Base-by-base conservation (phyloP, 2,888 invertebrate genomes). In the Drosophila subquinaria region DNA sequence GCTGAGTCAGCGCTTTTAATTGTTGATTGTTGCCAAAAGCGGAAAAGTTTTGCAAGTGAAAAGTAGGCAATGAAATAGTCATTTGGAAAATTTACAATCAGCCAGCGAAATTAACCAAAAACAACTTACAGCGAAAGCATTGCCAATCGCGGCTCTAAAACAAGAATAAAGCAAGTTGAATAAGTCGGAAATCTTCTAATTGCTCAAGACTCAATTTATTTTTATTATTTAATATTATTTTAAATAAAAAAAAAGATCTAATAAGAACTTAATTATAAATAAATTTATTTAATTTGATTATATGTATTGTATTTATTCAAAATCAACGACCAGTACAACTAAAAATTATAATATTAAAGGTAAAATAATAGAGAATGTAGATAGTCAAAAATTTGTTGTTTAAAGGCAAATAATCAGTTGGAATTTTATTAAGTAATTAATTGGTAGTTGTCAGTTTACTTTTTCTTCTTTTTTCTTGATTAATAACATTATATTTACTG, bases 11-110 rank as follows among this genome's bases (percentile, higher is more conserved):
- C 87, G 76, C 57, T 64, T 86, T 81, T 86, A 82, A 82, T 82
- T 82, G 81, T 82, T 86, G 87, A 82, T 82, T 82, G 81, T 82
- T 86, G 87, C 72, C 83, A 76, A 86, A 82, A 75, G 81, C 74
- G 81, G 74, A 74, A 69, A 82, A 79, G 55, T 82, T 83, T 80
- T 80, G 81, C 83, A 67, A 79, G 76, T 73, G 83, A 76, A 85
- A 79, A 69, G 73, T 63, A 75, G 68, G 70, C 82, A 71, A 74
- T 73, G 75, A 68, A 71, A 74, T 40, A 65, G 47, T 66, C 66
- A 76, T 67, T 76, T 79, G 69, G 66, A 65, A 79, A 76, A 73
- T 85, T 82, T 69, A 68, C 82, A 74, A 74, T 48, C 63, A 60
- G 30, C 57, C 36, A 55, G 47, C 15, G 33, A 59, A 59, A 48